Conservation (phyloP, 2,113 vertebrate genomes). For the Eclectus roratus region DNA sequence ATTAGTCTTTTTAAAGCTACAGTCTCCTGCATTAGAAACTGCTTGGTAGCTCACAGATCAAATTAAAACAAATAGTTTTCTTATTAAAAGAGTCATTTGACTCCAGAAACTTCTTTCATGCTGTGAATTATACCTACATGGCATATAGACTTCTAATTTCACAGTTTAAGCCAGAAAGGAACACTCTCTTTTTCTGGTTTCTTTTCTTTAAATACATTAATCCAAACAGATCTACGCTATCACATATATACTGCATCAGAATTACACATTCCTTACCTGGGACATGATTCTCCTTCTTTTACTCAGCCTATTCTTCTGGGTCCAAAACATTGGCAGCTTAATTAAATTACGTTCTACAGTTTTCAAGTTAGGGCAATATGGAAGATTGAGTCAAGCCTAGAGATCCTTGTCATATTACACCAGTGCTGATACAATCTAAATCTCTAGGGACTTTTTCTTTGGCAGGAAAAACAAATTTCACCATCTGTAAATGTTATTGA, state of each 20-base stretch:
- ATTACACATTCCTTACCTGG: not conserved
- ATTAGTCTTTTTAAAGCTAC: not conserved
- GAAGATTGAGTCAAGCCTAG: constrained; percentile 4
- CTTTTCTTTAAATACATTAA: not conserved
- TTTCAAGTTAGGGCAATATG: constrained; percentile 16
- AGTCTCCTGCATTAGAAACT: not conserved
- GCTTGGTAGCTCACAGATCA: not conserved
- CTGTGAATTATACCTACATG: not conserved
- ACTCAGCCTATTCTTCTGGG: not conserved
- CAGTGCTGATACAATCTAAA: constrained; percentile 26
- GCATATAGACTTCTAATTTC: not conserved
- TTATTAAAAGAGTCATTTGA: not conserved
- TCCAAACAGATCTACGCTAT: not conserved
- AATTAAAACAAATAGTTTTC: not conserved
- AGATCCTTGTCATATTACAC: constrained; percentile 47
- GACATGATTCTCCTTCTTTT: not conserved
- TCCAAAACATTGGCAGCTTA: not conserved
- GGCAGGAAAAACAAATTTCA: constrained; percentile 48
- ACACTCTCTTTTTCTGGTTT: not conserved
- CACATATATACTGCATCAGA: not conserved
- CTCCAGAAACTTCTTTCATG: not conserved
- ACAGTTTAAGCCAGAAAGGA: not conserved
- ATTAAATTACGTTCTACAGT: constrained; percentile 14
- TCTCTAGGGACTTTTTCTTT: constrained; percentile 43
- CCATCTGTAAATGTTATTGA: constrained; percentile 54